A percentile compares a stretch with the other conserved stretches of the same genome.
Evolutionary conservation across 2,888 invertebrate species (phyloP).

Genomic region (Reticulitermes lucifugus): DNA sequence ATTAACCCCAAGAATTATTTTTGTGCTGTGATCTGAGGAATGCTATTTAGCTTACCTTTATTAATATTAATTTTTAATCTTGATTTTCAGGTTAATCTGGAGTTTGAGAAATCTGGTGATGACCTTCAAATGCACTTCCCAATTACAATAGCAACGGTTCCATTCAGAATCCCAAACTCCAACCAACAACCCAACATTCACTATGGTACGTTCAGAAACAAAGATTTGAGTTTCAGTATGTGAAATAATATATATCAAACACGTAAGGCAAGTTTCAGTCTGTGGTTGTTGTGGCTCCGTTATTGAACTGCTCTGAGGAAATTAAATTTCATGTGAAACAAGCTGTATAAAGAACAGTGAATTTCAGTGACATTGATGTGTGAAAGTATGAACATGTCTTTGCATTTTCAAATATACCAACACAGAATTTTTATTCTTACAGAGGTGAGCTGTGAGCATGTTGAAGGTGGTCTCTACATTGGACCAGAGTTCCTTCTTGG

Average conservation of each 20-base stretch:
- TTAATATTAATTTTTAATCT: not conserved
- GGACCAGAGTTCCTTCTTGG: slow-evolving; percentile 83
- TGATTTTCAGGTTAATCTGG: slow-evolving; percentile 72
- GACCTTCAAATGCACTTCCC: slow-evolving; percentile 80
- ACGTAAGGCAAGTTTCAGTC: not conserved
- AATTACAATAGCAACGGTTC: slow-evolving; percentile 80
- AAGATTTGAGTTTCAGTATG: not conserved
- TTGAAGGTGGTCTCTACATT: slow-evolving; percentile 82
- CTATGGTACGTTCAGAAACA: slow-evolving; percentile 67
- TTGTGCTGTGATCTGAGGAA: too few relatives aligned
- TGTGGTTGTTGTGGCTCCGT: not conserved
- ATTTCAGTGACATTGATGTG: too few relatives aligned
- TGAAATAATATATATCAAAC: not conserved
- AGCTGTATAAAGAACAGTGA: too few relatives aligned
- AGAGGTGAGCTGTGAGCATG: slow-evolving; percentile 78
- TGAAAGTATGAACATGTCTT: too few relatives aligned
- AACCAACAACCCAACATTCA: slow-evolving; percentile 70
- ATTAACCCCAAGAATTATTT: too few relatives aligned
- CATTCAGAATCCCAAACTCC: slow-evolving; percentile 76
- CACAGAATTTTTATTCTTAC: slow-evolving; percentile 54
- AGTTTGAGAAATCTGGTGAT: slow-evolving; percentile 77
- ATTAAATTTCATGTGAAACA: too few relatives aligned
- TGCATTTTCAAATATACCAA: too few relatives aligned
- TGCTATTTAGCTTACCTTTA: too few relatives aligned
- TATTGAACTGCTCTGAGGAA: not conserved